Evolutionary conservation across 1,140 invertebrate genomes (phyloP).

Genomic region (Ips typographus): DNA sequence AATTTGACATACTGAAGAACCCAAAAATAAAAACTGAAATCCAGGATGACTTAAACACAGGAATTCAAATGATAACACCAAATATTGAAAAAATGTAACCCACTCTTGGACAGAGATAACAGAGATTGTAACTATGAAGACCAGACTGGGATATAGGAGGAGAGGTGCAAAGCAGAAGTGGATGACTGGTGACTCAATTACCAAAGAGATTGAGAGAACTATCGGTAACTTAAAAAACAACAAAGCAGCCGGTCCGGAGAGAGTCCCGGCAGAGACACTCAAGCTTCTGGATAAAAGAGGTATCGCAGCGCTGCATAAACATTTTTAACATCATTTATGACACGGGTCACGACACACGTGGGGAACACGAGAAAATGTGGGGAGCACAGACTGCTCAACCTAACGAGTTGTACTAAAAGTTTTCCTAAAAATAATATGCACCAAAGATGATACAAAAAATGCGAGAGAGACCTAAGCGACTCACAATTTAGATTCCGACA

Average conservation of each 20-base stretch:
- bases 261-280: too few relatives aligned
- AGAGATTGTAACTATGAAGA: slow-evolving; percentile 1
- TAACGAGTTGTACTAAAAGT: neutral
- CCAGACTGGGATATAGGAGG: slow-evolving; percentile 2
- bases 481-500: too few relatives aligned
- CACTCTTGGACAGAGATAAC: slow-evolving; percentile 2
- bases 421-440: slow-evolving; percentile 2
- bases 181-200: neutral
- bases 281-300: too few relatives aligned
- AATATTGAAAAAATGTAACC: slow-evolving; percentile 1
- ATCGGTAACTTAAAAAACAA: slow-evolving; percentile 4
- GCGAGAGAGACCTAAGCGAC: too few relatives aligned
- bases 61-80: slow-evolving; percentile 3
- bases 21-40: slow-evolving; percentile 1
- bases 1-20: neutral
- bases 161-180: slow-evolving; percentile 1
- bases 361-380: neutral
- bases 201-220: neutral
- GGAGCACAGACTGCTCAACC: neutral
- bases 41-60: neutral
- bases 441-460: slow-evolving; percentile 5
- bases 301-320: neutral
- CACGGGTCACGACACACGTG: neutral
- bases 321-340: slow-evolving; percentile 1
- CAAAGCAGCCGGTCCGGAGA: slow-evolving; percentile 1